Conservation (phyloP, 2,888 invertebrate species). For the Drosophila borealis region DNA sequence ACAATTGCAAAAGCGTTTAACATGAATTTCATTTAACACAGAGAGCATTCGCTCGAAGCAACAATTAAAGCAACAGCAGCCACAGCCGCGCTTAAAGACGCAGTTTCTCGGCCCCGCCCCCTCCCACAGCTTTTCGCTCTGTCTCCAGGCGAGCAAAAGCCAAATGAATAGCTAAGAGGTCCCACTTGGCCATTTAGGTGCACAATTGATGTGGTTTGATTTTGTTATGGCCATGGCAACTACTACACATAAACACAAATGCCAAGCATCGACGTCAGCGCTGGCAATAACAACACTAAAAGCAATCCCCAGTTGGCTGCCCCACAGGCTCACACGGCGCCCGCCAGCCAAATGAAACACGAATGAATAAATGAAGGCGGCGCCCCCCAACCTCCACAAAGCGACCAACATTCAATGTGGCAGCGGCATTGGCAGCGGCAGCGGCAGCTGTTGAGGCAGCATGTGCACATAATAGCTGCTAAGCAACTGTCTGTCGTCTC, state of each 20-base stretch:
- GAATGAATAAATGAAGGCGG: constrained; percentile 71
- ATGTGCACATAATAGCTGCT: constrained; percentile 81
- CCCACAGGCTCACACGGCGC: constrained; percentile 23
- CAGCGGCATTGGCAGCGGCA: constrained; percentile 12
- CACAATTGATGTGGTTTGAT: constrained; percentile 82
- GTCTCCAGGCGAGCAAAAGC: constrained; percentile 28
- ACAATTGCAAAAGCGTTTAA: constrained; percentile 74
- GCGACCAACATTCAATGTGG: constrained; percentile 30
- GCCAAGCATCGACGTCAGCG: constrained; percentile 49
- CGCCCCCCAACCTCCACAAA: constrained; percentile 38
- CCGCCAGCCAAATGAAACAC: constrained; percentile 48
- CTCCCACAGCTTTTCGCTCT: background rate
- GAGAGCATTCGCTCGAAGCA: constrained; percentile 26
- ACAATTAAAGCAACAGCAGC: constrained; percentile 43
- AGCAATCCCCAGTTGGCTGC: constrained; percentile 56
- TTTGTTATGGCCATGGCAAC: constrained; percentile 75
- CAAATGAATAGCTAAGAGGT: constrained; percentile 80
- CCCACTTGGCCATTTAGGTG: constrained; percentile 80
- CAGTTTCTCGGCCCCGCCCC: background rate
- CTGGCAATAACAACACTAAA: constrained; percentile 54
- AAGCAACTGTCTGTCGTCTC: constrained; percentile 61
- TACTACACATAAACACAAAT: constrained; percentile 63
- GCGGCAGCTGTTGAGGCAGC: constrained; percentile 40
- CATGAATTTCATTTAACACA: constrained; percentile 68
- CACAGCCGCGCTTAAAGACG: constrained; percentile 38